Evolutionary conservation across 2,113 vertebrate genomes (phyloP).

Genomic region (Aegithalos caudatus): DNA sequence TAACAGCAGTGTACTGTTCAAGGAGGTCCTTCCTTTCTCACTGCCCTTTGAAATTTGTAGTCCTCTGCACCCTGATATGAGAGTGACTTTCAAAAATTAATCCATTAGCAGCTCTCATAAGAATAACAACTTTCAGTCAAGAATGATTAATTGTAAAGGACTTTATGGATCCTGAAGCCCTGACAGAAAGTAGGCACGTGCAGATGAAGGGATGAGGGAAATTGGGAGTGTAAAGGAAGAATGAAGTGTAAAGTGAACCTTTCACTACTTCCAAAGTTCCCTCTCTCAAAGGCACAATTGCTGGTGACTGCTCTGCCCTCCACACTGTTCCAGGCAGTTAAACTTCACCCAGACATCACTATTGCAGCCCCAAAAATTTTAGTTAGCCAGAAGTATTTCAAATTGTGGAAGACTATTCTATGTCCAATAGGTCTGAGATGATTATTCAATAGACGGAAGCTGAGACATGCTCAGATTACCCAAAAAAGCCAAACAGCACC

Average conservation of each 20-base stretch:
- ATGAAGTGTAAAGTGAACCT: not conserved
- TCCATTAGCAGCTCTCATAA: not conserved
- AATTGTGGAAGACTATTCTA: not conserved
- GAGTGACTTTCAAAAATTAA: constrained; percentile 5
- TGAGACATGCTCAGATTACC: not conserved
- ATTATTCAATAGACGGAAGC: not conserved
- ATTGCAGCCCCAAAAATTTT: not conserved
- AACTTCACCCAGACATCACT: not conserved
- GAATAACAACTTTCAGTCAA: not conserved
- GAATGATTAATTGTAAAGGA: constrained; percentile 22
- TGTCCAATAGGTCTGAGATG: not conserved
- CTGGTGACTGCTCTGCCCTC: not conserved
- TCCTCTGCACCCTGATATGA: not conserved
- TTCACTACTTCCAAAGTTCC: not conserved
- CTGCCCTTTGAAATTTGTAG: not conserved
- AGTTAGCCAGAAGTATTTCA: not conserved
- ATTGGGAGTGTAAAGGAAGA: not conserved
- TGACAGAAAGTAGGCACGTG: not conserved
- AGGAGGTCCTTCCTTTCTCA: not conserved
- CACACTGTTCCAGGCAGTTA: not conserved
- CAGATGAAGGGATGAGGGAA: not conserved
- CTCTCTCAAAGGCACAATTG: not conserved
- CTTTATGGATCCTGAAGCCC: not conserved
- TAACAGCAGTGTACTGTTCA: not conserved
- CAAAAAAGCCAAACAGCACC: not conserved